Percentiles rank a stretch among this genome's conserved stretches.
Conservation (phyloP, 2,113 vertebrate species). For the Naja naja region DNA sequence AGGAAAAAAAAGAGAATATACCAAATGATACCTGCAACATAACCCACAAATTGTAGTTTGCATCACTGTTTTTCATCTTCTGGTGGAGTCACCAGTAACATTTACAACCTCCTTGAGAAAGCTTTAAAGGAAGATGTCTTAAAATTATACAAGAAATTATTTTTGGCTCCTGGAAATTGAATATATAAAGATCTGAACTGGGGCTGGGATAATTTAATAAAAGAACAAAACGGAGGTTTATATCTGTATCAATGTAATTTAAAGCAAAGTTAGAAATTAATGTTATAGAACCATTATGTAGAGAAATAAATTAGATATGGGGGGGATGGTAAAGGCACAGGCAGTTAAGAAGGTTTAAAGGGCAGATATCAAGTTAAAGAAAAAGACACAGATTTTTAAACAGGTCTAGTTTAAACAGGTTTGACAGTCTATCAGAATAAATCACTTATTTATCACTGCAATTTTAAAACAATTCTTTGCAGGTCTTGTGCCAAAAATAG, state of each 20-base stretch:
- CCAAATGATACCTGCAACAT: background rate
- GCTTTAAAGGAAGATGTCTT: background rate
- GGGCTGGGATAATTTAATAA: background rate
- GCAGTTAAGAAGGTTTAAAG: background rate
- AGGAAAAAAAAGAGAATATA: background rate
- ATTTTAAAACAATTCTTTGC: background rate
- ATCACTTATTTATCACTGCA: background rate
- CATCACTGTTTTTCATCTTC: background rate
- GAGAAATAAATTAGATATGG: background rate
- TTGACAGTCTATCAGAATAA: background rate
- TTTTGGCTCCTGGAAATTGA: background rate
- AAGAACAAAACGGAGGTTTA: background rate
- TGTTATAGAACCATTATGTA: background rate
- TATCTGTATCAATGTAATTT: background rate
- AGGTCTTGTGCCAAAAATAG: background rate
- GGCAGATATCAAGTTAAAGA: background rate
- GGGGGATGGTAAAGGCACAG: background rate
- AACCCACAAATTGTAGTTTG: background rate
- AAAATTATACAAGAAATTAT: background rate
- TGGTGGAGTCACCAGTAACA: background rate
- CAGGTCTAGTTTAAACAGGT: background rate
- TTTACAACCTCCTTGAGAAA: background rate
- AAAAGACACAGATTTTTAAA: background rate
- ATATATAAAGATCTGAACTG: background rate
- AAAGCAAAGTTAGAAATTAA: background rate